phyloP scores from a whole-genome alignment of 1,140 invertebrate genomes.

The Ruditapes philippinarum region DNA sequence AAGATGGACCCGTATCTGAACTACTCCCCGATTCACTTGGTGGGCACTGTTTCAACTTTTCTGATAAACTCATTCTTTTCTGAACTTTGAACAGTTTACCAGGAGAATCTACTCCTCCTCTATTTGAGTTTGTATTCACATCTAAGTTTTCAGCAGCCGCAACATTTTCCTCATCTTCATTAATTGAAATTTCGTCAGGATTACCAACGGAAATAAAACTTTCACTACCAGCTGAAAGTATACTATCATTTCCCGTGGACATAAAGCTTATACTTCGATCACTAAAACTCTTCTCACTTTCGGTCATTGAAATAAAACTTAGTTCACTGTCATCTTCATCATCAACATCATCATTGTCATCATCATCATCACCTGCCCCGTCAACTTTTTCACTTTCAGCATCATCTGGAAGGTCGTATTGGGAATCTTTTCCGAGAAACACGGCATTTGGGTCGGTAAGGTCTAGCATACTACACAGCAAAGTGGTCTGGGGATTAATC shows the following conservation, averaged over 20 bases:
- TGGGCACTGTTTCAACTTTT: conserved; percentile 31
- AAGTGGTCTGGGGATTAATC: conserved; percentile 93
- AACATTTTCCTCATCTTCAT: conserved; percentile 67
- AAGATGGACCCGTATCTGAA: conserved; percentile 2
- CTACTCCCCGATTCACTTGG: background rate
- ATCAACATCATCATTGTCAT: conserved; percentile 70
- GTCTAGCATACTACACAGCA: conserved; percentile 93
- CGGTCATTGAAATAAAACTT: conserved; percentile 68
- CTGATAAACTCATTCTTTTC: conserved; percentile 39
- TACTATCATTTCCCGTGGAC: conserved; percentile 67
- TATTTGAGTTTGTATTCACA: background rate
- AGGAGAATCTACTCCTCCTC: background rate
- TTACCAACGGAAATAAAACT: conserved; percentile 77
- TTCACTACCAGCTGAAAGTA: conserved; percentile 72
- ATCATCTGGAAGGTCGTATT: conserved; percentile 51
- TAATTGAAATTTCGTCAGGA: conserved; percentile 79
- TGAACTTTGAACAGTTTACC: conserved; percentile 16
- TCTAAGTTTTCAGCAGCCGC: background rate
- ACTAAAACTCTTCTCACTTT: conserved; percentile 62
- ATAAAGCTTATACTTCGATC: conserved; percentile 72
- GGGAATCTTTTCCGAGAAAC: conserved; percentile 80
- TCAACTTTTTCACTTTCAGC: conserved; percentile 67
- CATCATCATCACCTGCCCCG: conserved; percentile 67
- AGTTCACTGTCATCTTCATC: conserved; percentile 70
- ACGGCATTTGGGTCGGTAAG: conserved; percentile 91